Evolutionary conservation across 2,113 vertebrate species (phyloP).

Genomic region (Hystrix cristata): DNA sequence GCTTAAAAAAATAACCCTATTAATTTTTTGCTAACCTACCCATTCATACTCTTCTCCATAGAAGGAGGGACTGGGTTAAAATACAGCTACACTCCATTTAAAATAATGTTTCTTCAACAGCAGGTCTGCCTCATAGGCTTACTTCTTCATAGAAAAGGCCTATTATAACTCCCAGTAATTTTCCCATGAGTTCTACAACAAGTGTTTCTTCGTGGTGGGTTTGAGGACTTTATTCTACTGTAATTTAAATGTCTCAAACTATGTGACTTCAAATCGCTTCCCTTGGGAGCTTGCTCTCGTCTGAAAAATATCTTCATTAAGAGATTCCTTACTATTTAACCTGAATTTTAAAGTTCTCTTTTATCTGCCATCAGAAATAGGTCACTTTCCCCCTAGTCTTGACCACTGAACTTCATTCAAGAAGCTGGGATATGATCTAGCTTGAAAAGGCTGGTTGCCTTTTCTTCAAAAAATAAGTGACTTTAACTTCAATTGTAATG

Average conservation of each 20-base stretch:
- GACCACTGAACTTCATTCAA: conserved; percentile 11
- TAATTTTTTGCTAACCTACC: conserved; percentile 64
- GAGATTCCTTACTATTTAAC: conserved; percentile 32
- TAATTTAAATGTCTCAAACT: conserved; percentile 75
- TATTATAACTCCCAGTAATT: conserved; percentile 67
- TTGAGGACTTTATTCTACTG: conserved; percentile 63
- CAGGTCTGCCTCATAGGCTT: background rate
- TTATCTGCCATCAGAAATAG: conserved; percentile 40
- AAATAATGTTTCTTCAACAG: conserved; percentile 68
- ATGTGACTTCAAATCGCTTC: conserved; percentile 57
- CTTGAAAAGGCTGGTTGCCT: background rate
- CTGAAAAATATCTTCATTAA: conserved; percentile 71
- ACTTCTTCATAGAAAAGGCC: conserved; percentile 40
- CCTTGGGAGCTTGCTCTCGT: background rate
- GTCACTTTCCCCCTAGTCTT: background rate
- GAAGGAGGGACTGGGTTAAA: conserved; percentile 48
- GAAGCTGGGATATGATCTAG: background rate
- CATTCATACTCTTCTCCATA: conserved; percentile 57
- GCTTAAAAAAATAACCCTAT: conserved; percentile 17
- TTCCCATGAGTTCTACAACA: conserved; percentile 57
- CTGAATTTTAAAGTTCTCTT: conserved; percentile 41
- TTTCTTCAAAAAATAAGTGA: conserved; percentile 27
- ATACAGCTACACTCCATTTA: conserved; percentile 41
- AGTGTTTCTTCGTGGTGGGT: conserved; percentile 43
- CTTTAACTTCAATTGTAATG: background rate